Percentiles rank a stretch among this genome's conserved stretches.
phyloP scores from a whole-genome alignment of 1,140 invertebrate genomes.

The Papilio aristodemus region DNA sequence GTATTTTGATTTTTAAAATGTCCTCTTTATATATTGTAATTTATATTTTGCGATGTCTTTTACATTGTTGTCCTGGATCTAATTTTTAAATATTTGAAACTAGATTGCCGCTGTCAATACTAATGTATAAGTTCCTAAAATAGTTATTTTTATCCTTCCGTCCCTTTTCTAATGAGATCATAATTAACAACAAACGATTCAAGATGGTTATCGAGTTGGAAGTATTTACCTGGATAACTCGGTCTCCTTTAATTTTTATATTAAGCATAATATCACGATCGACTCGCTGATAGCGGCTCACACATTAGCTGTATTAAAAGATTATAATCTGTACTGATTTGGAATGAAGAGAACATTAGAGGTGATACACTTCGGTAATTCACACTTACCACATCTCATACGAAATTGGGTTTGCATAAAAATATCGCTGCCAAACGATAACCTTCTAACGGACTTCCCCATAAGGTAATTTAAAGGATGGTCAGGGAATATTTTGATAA shows the following conservation, averaged over 20 bases:
- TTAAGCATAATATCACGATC: constrained; percentile 5
- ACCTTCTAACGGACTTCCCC: too few relatives aligned
- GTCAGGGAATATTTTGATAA: too few relatives aligned
- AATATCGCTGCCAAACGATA: not conserved
- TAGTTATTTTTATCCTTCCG: constrained; percentile 16
- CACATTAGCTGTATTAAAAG: constrained; percentile 5
- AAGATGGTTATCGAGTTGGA: constrained; percentile 3
- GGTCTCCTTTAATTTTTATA: constrained; percentile 21
- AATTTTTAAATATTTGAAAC: not conserved
- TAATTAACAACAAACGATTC: constrained; percentile 12
- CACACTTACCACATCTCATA: not conserved
- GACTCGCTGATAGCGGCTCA: constrained; percentile 10
- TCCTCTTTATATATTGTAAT: too few relatives aligned
- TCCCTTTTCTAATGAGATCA: constrained; percentile 21
- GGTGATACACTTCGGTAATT: not conserved
- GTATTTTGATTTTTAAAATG: too few relatives aligned
- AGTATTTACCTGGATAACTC: constrained; percentile 4
- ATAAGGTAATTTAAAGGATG: too few relatives aligned
- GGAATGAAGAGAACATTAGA: not conserved
- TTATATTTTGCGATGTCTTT: too few relatives aligned
- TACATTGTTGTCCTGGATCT: too few relatives aligned
- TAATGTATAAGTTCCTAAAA: not conserved
- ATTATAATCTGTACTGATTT: constrained; percentile 4
- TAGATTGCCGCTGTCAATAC: not conserved
- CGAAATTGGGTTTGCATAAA: not conserved